Base-by-base conservation (phyloP, 2,113 vertebrate genomes). In the Malurus elegans region DNA sequence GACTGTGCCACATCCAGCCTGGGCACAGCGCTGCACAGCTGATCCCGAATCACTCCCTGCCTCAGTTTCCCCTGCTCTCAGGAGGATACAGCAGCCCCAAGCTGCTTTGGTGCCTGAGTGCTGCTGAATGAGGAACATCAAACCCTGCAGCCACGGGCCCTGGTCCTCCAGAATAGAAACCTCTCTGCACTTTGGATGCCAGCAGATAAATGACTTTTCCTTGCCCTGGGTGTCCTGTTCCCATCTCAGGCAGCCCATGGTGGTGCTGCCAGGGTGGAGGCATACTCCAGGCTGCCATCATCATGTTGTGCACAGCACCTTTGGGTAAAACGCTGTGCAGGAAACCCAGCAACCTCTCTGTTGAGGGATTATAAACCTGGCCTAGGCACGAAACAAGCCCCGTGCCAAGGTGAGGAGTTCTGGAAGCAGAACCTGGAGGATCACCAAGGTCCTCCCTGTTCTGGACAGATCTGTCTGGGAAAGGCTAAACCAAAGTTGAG, bases 231-330 rank as follows among this genome's bases (percentile, higher is more conserved):
- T 26, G 29, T 38, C 48, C 32, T 1, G 1, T 42, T 70, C 50
- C 31, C 64, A 6, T 6, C 25, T 44, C 0, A 0, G 66, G 32
- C 62, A 93, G 73, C 42, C 44, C 13, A 0, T 8, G 64, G 34
- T 34, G 25, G 32, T 75, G 61, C 51, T 79, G 65, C 24, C 6
- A 3, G 61, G 48, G 21, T 8, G 21, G 44, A 58, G 47, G 21
- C 60, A n/a, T 53, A 73, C 84, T 89, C 56, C 2, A 14, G 28
- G 29, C 58, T 92, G 85, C 0, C 0, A 20, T 53, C 50, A 28
- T 9, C 0, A 0, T 4, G 1, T 7, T 53, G 42, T 31, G n/a
- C 26, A 14, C 8, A 5, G 69, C 18, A 38, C 13, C 57, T 86
- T 24, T 81, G 65, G 23, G 38, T 62, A 3, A 53, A 88, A 66